Conservation (phyloP, 2,113 vertebrate species). For the Platysteira castanea region DNA sequence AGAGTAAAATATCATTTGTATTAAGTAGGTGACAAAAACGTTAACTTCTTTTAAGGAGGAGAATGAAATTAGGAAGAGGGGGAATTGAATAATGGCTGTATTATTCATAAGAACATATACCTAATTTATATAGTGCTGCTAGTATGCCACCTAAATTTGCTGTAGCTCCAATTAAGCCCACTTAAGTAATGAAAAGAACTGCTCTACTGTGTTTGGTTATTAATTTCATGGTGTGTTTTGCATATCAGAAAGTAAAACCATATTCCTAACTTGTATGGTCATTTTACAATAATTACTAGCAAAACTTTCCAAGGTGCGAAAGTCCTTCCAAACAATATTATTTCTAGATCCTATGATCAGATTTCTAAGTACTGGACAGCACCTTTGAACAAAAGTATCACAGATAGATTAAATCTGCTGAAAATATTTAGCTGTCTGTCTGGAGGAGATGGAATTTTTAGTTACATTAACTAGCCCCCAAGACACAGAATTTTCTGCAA, state of each 20-base stretch:
- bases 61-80: conserved; percentile 4
- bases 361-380: not conserved
- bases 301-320: not conserved
- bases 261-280: not conserved
- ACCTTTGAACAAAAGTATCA: not conserved
- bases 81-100: conserved; percentile 8
- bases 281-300: not conserved
- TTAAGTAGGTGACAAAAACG: not conserved
- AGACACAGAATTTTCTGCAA: not conserved
- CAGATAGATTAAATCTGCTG: not conserved
- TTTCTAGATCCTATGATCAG: not conserved
- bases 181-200: conserved; percentile 51
- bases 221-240: conserved; percentile 44
- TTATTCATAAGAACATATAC: not conserved
- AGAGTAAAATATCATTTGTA: not conserved
- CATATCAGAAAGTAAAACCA: not conserved
- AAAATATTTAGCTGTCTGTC: not conserved
- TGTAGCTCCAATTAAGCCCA: conserved; percentile 39
- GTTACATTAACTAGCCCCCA: not conserved
- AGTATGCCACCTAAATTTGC: conserved; percentile 30
- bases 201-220: conserved; percentile 22
- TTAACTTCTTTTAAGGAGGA: not conserved
- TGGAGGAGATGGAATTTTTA: not conserved
- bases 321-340: not conserved
- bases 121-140: conserved; percentile 33